Percentiles rank a stretch among this genome's conserved stretches.
phyloP scores from a whole-genome alignment of 2,888 invertebrate genomes.

The Auanema sp. region DNA sequence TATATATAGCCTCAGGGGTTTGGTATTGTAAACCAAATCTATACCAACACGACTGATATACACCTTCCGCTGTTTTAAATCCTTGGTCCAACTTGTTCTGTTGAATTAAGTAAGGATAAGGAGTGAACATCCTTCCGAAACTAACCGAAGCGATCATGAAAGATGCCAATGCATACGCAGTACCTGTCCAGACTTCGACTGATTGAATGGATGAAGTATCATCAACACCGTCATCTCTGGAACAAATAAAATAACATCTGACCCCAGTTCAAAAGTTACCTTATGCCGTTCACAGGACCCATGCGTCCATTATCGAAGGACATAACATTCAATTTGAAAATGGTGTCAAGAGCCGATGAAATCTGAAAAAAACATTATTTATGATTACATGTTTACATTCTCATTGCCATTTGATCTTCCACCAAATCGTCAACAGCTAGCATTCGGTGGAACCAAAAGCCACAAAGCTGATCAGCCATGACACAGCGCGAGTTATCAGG shows the following conservation, averaged over 20 bases:
- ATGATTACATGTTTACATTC: conserved; percentile 70
- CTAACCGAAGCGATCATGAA: conserved; percentile 73
- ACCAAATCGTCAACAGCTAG: conserved; percentile 31
- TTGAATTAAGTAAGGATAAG: neutral
- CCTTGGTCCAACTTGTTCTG: conserved; percentile 67
- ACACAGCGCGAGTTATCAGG: conserved; percentile 73
- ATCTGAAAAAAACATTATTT: conserved; percentile 17
- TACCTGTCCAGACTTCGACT: conserved; percentile 89
- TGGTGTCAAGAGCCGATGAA: conserved; percentile 73
- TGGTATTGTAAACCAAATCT: conserved; percentile 67
- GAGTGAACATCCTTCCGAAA: conserved; percentile 3
- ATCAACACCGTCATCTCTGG: conserved; percentile 67
- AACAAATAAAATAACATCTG: conserved; percentile 7
- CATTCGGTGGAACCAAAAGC: conserved; percentile 79
- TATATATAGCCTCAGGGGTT: conserved; percentile 86
- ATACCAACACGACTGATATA: conserved; percentile 79
- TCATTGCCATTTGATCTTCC: conserved; percentile 60
- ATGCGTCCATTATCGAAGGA: conserved; percentile 77
- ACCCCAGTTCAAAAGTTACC: conserved; percentile 55
- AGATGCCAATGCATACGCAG: conserved; percentile 81
- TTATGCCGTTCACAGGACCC: conserved; percentile 88
- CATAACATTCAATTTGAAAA: conserved; percentile 82
- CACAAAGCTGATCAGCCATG: conserved; percentile 91
- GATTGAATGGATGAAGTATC: conserved; percentile 79
- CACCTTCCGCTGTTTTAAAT: conserved; percentile 82